phyloP scores from a whole-genome alignment of 2,888 invertebrate genomes.

The Leistus spinibarbis region DNA sequence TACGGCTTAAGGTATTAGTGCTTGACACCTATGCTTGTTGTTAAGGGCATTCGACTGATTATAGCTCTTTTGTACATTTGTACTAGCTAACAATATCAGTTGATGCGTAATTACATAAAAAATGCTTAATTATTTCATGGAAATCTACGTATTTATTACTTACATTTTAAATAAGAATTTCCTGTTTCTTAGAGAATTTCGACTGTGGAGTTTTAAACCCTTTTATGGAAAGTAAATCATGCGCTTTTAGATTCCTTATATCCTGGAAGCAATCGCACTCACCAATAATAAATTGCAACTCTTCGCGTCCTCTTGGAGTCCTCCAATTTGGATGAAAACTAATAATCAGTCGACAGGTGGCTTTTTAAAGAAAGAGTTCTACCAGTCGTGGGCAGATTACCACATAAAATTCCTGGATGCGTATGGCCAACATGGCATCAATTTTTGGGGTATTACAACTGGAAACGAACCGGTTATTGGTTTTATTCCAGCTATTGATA shows the following conservation, averaged over 20 bases:
- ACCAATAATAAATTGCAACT: slow-evolving; percentile 57
- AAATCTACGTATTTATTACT: no score
- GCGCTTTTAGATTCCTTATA: slow-evolving; percentile 60
- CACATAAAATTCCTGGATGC: slow-evolving; percentile 78
- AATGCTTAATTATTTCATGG: no score
- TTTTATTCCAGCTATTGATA: slow-evolving; percentile 61
- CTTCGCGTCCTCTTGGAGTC: slow-evolving; percentile 63
- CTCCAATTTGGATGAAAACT: slow-evolving; percentile 63
- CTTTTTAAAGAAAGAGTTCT: slow-evolving; percentile 58
- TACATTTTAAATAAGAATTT: no score
- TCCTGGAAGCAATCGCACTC: slow-evolving; percentile 57
- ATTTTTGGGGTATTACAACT: slow-evolving; percentile 83
- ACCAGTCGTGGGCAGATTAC: slow-evolving; percentile 82
- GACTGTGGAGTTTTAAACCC: no score
- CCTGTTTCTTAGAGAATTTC: no score
- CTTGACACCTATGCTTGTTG: no score
- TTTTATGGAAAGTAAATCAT: background rate
- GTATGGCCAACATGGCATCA: slow-evolving; percentile 68
- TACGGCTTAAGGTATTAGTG: no score
- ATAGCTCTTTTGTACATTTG: no score
- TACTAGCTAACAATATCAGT: no score
- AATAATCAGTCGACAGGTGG: slow-evolving; percentile 53
- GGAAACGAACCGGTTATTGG: slow-evolving; percentile 86
- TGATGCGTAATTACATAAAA: no score
- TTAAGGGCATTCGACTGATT: no score